phyloP scores from a whole-genome alignment of 2,888 invertebrate species.

The Acronicta psi region DNA sequence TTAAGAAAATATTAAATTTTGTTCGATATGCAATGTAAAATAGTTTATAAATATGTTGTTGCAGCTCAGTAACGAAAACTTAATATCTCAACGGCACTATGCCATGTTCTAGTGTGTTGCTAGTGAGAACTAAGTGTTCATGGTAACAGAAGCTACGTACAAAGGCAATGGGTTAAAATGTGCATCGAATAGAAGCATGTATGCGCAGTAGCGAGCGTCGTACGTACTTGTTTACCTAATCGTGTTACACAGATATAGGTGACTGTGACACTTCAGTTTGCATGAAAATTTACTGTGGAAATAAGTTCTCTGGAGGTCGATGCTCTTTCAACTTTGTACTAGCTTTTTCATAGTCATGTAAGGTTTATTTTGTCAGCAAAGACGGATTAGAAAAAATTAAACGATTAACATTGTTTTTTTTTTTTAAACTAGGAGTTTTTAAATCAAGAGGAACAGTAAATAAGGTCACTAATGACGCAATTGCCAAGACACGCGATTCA shows the following conservation, averaged over 20 bases:
- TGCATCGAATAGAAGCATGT: conserved; percentile 20
- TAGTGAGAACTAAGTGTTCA: neutral
- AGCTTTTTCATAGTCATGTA: neutral
- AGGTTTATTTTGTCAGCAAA: too few relatives aligned
- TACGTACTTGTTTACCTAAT: conserved; percentile 40
- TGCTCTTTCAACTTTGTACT: neutral
- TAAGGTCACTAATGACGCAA: too few relatives aligned
- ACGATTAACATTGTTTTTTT: too few relatives aligned
- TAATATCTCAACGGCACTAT: neutral
- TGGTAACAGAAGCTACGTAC: conserved; percentile 16
- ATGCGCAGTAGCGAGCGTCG: conserved; percentile 15
- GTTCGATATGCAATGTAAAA: too few relatives aligned
- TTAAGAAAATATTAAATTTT: too few relatives aligned
- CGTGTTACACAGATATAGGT: conserved; percentile 28
- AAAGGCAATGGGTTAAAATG: conserved; percentile 39
- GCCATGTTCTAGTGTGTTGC: neutral
- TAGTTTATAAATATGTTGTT: too few relatives aligned
- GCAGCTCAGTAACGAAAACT: neutral
- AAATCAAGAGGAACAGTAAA: too few relatives aligned
- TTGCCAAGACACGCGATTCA: too few relatives aligned
- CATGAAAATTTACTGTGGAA: conserved; percentile 42
- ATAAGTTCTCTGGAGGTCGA: conserved; percentile 14
- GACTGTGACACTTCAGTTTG: conserved; percentile 31
- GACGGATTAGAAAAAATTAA: too few relatives aligned
- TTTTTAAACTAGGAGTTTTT: too few relatives aligned